These are phyloP conservation scores for Gadus macrocephalus DNA, from an alignment of 2,113 vertebrate genomes.

Conservation along the genomic window DNA sequence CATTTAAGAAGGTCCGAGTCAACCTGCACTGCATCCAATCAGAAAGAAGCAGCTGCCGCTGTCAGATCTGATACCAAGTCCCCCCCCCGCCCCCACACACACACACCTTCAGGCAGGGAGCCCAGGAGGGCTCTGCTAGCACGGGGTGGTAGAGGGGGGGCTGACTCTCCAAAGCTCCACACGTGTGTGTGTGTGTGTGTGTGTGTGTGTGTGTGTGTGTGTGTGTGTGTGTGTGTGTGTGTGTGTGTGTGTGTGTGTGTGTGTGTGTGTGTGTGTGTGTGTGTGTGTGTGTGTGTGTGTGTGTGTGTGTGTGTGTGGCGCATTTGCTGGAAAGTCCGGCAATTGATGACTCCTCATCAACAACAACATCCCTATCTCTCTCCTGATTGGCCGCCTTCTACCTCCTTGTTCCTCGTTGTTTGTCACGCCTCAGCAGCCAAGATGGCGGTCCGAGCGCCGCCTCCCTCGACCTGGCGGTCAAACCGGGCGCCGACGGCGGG, in stretches of 20 bases:
- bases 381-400: conserved; percentile 11
- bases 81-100: conserved; percentile 20
- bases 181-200: too few species aligned
- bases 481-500: conserved; percentile 41
- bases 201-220: conserved; percentile 65
- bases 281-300: conserved; percentile 15
- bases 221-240: conserved; percentile 29
- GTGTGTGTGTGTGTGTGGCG: conserved; percentile 8
- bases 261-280: conserved; percentile 33
- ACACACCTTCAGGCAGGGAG: conserved; percentile 59
- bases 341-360: too few species aligned
- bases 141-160: conserved; percentile 38
- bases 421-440: conserved; percentile 27
- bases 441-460: conserved; percentile 39
- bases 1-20: too few species aligned
- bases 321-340: neutral
- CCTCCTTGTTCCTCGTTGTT: conserved; percentile 4
- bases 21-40: too few species aligned
- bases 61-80: neutral
- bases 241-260: conserved; percentile 17
- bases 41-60: neutral
- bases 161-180: conserved; percentile 49
- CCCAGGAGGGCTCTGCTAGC: conserved; percentile 43
- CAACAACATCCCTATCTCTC: neutral
- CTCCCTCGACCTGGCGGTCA: conserved; percentile 59